A percentile compares a stretch with the other conserved stretches of the same genome.
Evolutionary conservation across 2,888 invertebrate genomes (phyloP).

Genomic region (Andricus quercusramuli): DNA sequence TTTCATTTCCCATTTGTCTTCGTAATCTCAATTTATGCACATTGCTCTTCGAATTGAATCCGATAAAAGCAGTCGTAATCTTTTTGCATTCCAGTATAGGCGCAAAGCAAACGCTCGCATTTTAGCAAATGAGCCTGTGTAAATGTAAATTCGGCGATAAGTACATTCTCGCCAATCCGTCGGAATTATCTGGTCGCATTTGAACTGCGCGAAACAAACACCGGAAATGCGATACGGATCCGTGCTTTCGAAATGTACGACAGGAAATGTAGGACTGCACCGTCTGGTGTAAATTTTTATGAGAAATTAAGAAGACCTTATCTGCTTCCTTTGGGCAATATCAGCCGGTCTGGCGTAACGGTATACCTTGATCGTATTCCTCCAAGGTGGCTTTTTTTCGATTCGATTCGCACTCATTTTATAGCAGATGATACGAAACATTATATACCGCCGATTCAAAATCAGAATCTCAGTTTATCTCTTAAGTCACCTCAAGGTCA

Average conservation of each 20-base stretch:
- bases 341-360: constrained; percentile 57
- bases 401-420: not conserved
- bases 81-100: not conserved
- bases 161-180: not conserved
- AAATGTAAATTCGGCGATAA: not conserved
- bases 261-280: not conserved
- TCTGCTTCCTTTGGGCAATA: constrained; percentile 53
- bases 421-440: not conserved
- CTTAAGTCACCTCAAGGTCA: not conserved
- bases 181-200: not conserved
- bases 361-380: constrained; percentile 55
- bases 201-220: not conserved
- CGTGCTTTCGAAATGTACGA: not conserved
- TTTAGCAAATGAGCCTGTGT: not conserved
- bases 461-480: not conserved
- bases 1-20: too few species aligned
- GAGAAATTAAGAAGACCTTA: constrained; percentile 44
- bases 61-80: not conserved
- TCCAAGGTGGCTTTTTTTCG: not conserved
- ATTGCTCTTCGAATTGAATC: not conserved
- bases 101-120: not conserved
- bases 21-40: not conserved
- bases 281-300: constrained; percentile 3
- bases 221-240: constrained; percentile 1
- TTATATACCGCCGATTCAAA: not conserved